Evolutionary conservation across 1,140 invertebrate genomes (phyloP).

Genomic region (Bombus waltoni): DNA sequence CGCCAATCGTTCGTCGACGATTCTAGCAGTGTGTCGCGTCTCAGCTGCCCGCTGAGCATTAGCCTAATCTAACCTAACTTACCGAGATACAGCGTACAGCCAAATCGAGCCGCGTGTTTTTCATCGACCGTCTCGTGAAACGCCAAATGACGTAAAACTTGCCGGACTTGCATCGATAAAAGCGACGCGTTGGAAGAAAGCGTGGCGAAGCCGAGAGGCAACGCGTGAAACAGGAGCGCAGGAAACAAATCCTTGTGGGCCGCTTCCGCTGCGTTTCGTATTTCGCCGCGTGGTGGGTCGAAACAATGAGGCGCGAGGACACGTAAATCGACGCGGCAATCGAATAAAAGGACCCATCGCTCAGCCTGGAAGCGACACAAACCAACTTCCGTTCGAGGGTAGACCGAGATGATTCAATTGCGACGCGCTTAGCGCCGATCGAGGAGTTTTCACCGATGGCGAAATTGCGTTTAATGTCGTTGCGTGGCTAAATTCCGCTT

Average conservation of each 20-base stretch:
- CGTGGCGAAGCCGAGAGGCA: neutral
- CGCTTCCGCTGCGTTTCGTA: constrained; percentile 52
- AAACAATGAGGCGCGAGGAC: too few relatives aligned
- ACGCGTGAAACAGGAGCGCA: constrained; percentile 36
- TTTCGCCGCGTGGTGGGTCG: constrained; percentile 31
- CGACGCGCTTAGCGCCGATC: constrained; percentile 15
- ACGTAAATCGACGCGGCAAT: neutral
- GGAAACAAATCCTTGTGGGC: constrained; percentile 50
- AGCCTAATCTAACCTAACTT: too few relatives aligned
- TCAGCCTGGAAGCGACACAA: neutral
- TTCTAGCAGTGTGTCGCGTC: too few relatives aligned
- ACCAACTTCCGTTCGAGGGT: constrained; percentile 29
- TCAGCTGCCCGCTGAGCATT: too few relatives aligned
- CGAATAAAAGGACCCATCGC: neutral
- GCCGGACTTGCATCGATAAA: too few relatives aligned
- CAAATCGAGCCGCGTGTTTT: too few relatives aligned
- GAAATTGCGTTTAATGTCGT: neutral
- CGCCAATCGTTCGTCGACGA: too few relatives aligned
- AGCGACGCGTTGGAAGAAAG: too few relatives aligned
- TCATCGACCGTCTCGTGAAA: too few relatives aligned
- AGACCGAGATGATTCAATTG: constrained; percentile 12
- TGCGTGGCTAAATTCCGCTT: too few relatives aligned
- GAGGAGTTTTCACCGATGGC: neutral
- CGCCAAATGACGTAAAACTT: too few relatives aligned
- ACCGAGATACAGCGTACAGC: too few relatives aligned